Evolutionary conservation across 2,113 vertebrate genomes (phyloP).

Genomic region (Saguinus midas): DNA sequence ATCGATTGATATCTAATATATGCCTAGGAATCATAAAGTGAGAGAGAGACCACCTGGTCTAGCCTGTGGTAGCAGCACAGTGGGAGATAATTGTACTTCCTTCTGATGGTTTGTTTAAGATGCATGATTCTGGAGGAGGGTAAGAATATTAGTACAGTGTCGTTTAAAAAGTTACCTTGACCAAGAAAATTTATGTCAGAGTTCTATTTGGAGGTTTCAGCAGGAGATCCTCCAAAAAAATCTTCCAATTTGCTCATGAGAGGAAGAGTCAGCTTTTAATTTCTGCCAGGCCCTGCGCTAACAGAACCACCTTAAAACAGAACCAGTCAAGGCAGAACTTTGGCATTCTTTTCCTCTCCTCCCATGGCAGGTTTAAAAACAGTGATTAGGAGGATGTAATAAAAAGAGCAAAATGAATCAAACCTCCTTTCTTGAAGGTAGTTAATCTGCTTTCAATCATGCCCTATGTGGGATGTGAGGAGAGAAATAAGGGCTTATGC

Average conservation of each 20-base stretch:
- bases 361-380: neutral
- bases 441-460: neutral
- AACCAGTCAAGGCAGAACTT: neutral
- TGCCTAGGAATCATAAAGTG: neutral
- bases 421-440: neutral
- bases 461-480: neutral
- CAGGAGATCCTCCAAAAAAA: neutral
- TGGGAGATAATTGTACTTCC: neutral
- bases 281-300: neutral
- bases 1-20: neutral
- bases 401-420: neutral
- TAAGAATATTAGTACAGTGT: neutral
- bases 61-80: no score
- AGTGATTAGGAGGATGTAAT: neutral
- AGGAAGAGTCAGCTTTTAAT: neutral
- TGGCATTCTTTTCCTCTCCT: neutral
- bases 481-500: neutral
- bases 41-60: neutral
- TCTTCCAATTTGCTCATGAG: neutral
- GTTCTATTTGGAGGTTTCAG: neutral
- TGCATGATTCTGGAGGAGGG: neutral
- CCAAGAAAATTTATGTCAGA: neutral
- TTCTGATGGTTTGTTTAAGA: neutral
- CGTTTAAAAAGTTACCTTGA: neutral
- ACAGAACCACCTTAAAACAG: neutral